Evolutionary conservation across 2,797 vertebrate genomes (phyloP).

Genomic region (Coregonus sp.): DNA sequence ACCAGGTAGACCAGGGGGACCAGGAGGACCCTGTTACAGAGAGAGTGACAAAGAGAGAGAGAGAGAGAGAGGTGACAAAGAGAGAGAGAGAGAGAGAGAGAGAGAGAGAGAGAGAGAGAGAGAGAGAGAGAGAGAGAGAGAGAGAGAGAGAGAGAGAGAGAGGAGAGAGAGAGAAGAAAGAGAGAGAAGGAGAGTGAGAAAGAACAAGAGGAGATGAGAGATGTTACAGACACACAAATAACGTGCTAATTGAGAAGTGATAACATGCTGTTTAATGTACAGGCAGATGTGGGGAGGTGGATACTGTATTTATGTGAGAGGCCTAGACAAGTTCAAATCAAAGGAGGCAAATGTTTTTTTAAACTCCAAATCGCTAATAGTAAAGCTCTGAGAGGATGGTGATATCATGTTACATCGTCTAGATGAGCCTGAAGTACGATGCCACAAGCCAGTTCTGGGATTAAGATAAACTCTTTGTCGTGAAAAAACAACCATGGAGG

Average conservation of each 20-base stretch:
- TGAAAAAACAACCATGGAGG: background rate
- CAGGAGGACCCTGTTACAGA: constrained; percentile 85
- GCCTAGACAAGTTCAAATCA: too few species aligned
- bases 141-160: background rate
- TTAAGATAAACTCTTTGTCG: constrained; percentile 15
- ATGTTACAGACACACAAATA: constrained; percentile 8
- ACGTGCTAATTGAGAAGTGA: constrained; percentile 62
- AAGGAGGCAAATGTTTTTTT: constrained; percentile 25
- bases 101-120: constrained; percentile 23
- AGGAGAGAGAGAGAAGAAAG: constrained; percentile 14
- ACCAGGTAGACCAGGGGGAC: constrained; percentile 90
- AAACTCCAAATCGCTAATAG: constrained; percentile 17
- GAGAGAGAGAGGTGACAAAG: constrained; percentile 26
- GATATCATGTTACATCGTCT: too few species aligned
- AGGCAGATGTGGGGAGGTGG: constrained; percentile 43
- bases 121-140: constrained; percentile 21
- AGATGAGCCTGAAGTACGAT: too few species aligned
- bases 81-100: constrained; percentile 13
- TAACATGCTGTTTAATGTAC: constrained; percentile 60
- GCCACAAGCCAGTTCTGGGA: constrained; percentile 4
- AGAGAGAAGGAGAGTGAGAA: background rate
- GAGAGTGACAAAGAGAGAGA: constrained; percentile 11
- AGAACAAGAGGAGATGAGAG: background rate
- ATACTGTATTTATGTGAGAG: constrained; percentile 49
- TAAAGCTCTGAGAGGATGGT: too few species aligned